phyloP scores from a whole-genome alignment of 1,140 invertebrate genomes.

The Argopecten irradians region DNA sequence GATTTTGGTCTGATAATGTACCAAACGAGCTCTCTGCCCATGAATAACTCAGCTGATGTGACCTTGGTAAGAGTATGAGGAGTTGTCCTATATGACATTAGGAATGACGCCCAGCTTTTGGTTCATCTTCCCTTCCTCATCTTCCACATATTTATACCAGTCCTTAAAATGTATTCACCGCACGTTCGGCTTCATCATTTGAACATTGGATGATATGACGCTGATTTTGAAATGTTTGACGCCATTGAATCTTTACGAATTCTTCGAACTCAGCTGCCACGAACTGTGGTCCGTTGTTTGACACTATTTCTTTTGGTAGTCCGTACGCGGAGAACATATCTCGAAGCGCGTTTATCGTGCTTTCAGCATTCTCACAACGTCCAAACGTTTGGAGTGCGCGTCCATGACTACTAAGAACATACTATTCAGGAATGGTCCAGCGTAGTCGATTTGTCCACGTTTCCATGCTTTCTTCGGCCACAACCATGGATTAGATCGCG shows the following conservation, averaged over 20 bases:
- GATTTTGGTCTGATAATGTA: slow-evolving; percentile 40
- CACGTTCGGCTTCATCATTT: slow-evolving; percentile 46
- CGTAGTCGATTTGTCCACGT: slow-evolving; percentile 53
- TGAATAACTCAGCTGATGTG: slow-evolving; percentile 44
- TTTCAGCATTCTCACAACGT: slow-evolving; percentile 39
- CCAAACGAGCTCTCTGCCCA: slow-evolving; percentile 28
- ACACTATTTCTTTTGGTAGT: slow-evolving; percentile 73
- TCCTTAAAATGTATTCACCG: slow-evolving; percentile 47
- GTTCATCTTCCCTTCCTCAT: slow-evolving; percentile 29
- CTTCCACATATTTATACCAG: slow-evolving; percentile 27
- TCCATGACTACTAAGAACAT: slow-evolving; percentile 53
- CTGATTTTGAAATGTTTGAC: not conserved
- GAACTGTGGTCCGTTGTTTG: slow-evolving; percentile 78
- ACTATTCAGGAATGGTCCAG: slow-evolving; percentile 52
- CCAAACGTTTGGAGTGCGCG: slow-evolving; percentile 55
- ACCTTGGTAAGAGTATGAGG: slow-evolving; percentile 37
- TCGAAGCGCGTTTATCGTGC: slow-evolving; percentile 48
- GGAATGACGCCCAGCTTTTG: slow-evolving; percentile 43
- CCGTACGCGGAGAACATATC: slow-evolving; percentile 72
- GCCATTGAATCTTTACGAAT: not conserved
- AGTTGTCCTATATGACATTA: slow-evolving; percentile 41
- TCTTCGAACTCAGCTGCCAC: slow-evolving; percentile 60
- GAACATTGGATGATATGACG: slow-evolving; percentile 35
- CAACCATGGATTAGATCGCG: too few species aligned
- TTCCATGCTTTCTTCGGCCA: too few species aligned